Evolutionary conservation across 2,113 vertebrate genomes (phyloP), one percentile per base, ranked within the genome.

Genomic region (Ciconia maguari): DNA sequence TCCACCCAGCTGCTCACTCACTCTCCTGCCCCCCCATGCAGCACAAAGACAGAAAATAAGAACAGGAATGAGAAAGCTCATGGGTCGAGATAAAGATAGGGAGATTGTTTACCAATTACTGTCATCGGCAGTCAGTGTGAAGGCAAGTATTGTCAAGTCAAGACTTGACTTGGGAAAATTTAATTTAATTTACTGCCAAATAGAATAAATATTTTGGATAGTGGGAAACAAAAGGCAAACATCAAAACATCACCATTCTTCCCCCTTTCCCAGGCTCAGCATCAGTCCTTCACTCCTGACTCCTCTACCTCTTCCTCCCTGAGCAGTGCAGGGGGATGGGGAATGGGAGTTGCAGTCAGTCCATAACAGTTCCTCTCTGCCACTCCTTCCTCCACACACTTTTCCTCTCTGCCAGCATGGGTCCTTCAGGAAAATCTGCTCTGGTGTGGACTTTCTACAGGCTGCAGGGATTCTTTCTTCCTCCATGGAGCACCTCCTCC

Each of bases 281-380:
- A 7, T 75, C 62, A 24, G 12, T 48, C 44, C 13, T 92, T 79
- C 27, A 10, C 4, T 8, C 4, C 11, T 34, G 16, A 26, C 6
- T 78, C 15, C 4, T 34, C 24, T 86, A 44, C 10, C 13, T 87
- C 24, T 32, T 89, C 22, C 15, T 69, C 13, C 26, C 17, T 1
- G 0, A 54, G 38, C 24, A 46, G 7, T 0, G 0, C 21, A 62
- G 9, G 1, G 4, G 3, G 2, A 54, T 38, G 2, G 5, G 11
- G 11, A 75, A 70, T 52, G 32, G 11, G 19, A 51, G 6, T 5
- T 52, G 18, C 12, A 74, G 55, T 26, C 36, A 57, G 55, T 36
- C 16, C 11, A 10, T 6, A 42, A 21, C 4, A 46, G 9, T 48
- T 65, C 2, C 0, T 36, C 4, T 62, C 42, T 76, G 22, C 3